These are phyloP conservation scores for Leptonema lineaticorne DNA, from an alignment of 1,140 invertebrate species.

Conservation along the genomic window DNA sequence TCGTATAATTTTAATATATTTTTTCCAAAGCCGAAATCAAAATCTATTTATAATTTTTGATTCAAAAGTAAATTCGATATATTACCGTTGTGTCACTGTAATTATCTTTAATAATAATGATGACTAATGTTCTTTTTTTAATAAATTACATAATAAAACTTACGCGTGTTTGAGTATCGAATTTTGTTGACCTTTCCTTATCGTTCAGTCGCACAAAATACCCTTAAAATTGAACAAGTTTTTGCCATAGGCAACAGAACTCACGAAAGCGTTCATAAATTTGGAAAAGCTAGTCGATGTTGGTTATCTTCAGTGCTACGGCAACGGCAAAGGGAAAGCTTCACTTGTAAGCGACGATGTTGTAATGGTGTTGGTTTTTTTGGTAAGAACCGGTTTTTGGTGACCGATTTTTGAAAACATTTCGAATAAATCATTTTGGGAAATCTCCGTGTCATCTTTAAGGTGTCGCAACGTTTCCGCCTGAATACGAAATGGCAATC, in stretches of 20 bases:
- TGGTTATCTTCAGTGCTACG: too few relatives aligned
- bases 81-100: too few relatives aligned
- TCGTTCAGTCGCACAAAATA: conserved; percentile 14
- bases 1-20: too few relatives aligned
- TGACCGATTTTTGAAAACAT: conserved; percentile 23
- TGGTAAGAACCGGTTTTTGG: too few relatives aligned
- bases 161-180: too few relatives aligned
- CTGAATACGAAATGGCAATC: conserved; percentile 1
- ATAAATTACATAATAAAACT: too few relatives aligned
- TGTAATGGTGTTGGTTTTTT: not conserved
- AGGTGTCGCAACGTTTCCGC: conserved; percentile 15
- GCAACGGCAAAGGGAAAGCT: not conserved
- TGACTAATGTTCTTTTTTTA: too few relatives aligned
- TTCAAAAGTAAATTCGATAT: too few relatives aligned
- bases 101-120: too few relatives aligned
- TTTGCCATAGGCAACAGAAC: not conserved
- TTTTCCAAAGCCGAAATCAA: too few relatives aligned
- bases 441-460: conserved; percentile 23
- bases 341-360: not conserved
- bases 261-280: conserved; percentile 1
- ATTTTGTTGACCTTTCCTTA: conserved; percentile 15
- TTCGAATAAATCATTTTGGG: conserved; percentile 22
- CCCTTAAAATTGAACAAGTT: conserved; percentile 16
- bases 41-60: too few relatives aligned
- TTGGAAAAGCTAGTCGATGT: not conserved